phyloP scores from a whole-genome alignment of 2,797 vertebrate species.

The Tauraco hartlaubi region DNA sequence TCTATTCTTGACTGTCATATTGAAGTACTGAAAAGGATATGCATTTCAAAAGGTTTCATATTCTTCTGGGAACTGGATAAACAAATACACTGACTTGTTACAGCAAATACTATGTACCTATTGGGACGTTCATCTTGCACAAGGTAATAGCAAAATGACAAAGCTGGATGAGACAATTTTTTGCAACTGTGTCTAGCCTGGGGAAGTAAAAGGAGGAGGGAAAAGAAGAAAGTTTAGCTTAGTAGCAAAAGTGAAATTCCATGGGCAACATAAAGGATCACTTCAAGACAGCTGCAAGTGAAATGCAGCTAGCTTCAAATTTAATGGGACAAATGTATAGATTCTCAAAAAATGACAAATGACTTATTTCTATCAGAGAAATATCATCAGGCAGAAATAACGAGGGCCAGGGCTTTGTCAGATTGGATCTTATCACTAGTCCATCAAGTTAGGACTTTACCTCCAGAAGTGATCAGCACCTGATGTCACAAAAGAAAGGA shows the following conservation, averaged over 20 bases:
- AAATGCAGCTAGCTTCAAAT: not conserved
- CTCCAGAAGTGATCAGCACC: not conserved
- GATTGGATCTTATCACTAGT: not conserved
- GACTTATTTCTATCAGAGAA: not conserved
- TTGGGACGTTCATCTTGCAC: not conserved
- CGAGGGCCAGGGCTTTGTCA: not conserved
- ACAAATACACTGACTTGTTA: not conserved
- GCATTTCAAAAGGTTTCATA: conserved; percentile 9
- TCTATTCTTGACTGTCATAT: not conserved
- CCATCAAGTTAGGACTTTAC: not conserved
- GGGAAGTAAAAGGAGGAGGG: not conserved
- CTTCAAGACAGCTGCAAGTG: not conserved
- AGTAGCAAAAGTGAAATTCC: not conserved
- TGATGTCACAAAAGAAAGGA: not conserved
- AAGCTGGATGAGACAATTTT: not conserved
- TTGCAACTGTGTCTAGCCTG: not conserved
- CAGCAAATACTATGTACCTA: not conserved
- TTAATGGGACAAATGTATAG: not conserved
- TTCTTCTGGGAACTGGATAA: conserved; percentile 17
- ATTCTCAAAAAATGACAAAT: not conserved
- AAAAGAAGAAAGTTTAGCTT: not conserved
- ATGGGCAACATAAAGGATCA: not conserved
- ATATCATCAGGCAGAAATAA: not conserved
- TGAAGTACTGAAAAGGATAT: not conserved
- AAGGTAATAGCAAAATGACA: conserved; percentile 22